phyloP scores from a whole-genome alignment of 2,888 invertebrate species.

The Plebejus argus region DNA sequence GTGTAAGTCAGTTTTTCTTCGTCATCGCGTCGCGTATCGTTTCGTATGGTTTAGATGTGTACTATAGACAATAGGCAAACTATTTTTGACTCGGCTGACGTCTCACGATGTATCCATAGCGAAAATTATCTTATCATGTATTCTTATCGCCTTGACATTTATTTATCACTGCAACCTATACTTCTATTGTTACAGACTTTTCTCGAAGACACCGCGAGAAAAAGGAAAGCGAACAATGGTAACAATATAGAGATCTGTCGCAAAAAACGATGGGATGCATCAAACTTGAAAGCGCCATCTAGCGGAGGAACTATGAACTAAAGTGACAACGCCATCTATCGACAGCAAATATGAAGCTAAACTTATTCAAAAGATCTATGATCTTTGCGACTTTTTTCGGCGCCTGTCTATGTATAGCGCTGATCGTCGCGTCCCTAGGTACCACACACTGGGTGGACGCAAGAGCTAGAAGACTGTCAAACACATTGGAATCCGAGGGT shows the following conservation, averaged over 20 bases:
- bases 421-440: constrained; percentile 90
- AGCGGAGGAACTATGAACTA: neutral
- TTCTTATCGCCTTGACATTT: constrained; percentile 1
- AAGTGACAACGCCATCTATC: neutral
- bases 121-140: constrained; percentile 11
- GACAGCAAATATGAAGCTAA: constrained; percentile 78
- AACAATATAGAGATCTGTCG: neutral
- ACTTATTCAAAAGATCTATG: constrained; percentile 87
- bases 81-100: too few relatives aligned
- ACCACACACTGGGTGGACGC: constrained; percentile 93
- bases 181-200: constrained; percentile 13
- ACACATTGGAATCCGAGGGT: constrained; percentile 86
- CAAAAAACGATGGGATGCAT: neutral
- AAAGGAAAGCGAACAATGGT: constrained; percentile 8
- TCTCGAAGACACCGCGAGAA: neutral
- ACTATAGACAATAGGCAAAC: too few relatives aligned
- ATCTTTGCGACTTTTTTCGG: constrained; percentile 91
- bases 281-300: neutral
- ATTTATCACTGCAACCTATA: neutral
- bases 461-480: constrained; percentile 84
- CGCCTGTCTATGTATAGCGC: constrained; percentile 87
- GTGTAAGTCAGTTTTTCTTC: too few relatives aligned
- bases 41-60: too few relatives aligned
- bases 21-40: too few relatives aligned
- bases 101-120: neutral